Evolutionary conservation across 2,113 vertebrate species (phyloP).

Genomic region (Aplodontia rufa): DNA sequence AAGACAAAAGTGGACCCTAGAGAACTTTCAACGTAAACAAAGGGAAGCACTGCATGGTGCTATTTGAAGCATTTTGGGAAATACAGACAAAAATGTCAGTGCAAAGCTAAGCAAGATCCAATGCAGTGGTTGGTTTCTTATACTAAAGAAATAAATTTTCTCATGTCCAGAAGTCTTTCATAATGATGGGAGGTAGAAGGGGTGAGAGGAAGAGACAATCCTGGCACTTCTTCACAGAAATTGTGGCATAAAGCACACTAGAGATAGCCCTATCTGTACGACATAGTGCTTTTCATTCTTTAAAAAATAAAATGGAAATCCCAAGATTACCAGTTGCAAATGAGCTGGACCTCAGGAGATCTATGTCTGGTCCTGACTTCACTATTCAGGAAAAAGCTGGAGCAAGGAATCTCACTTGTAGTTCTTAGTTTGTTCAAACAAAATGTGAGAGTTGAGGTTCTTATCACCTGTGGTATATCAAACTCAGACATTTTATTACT

Average conservation of each 20-base stretch:
- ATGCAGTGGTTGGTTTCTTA: background rate
- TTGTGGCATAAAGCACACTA: background rate
- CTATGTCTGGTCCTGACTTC: background rate
- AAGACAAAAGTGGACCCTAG: background rate
- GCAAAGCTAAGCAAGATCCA: background rate
- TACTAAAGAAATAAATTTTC: slow-evolving; percentile 23
- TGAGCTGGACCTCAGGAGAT: background rate
- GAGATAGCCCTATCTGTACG: background rate
- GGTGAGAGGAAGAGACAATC: background rate
- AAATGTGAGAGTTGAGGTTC: background rate
- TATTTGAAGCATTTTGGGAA: slow-evolving; percentile 9
- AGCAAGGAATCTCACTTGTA: background rate
- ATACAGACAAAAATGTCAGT: background rate
- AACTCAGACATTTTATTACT: background rate
- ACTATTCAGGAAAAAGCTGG: background rate
- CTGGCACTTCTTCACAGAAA: background rate
- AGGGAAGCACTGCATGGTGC: background rate
- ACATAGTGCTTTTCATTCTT: background rate
- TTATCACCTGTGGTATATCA: background rate
- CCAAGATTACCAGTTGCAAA: background rate
- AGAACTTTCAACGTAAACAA: background rate
- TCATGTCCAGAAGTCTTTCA: background rate
- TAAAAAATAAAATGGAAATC: background rate
- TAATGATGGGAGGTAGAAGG: background rate
- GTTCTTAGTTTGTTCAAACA: background rate